Evolutionary conservation across 2,888 invertebrate genomes (phyloP), one percentile per base, ranked within the genome.

Genomic region (Agrochola circellaris): DNA sequence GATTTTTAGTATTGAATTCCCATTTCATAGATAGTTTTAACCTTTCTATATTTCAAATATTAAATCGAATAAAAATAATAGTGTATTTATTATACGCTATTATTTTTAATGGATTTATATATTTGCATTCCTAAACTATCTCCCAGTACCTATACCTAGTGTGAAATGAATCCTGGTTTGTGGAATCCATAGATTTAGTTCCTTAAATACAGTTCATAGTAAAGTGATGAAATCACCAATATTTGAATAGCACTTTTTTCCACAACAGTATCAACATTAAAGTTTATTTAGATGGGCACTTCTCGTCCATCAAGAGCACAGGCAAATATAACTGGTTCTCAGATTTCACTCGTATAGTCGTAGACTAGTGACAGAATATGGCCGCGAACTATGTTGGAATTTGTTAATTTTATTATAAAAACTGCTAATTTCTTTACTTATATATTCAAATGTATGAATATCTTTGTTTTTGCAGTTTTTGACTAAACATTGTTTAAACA

Each of bases 241-340:
- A 69, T 75, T 70, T 26, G 26, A 34, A 56, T 34, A 82, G 20
- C 62, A 76, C 73, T 79, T 85, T 83, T 85, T 79, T 77, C 38
- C 58, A 30, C 68, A 76, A 83, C 77, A 74, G 80, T 89, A 85
- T 88, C 60, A 75, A 73, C 66, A 77, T 81, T 79, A 73, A 73
- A 73, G 51, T 77, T 81, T 77, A 83, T 83, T 85, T 82, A 85
- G 81, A 84, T 77, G 66, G 76, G 67, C 79, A 77, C 75, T 72
- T 70, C 83, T 82, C 81, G 84, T 82, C 77, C 77, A 81, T 83
- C 77, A 89, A 87, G 85, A 90, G 87, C 85, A 68, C 54, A 70
- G 89, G 87, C 75, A 83, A 92, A 92, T 90, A 87, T 91, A 92
- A 92, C 92, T 89, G 80, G 88, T 90, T 92, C 89, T 92, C 83